Conservation (phyloP, 2,113 vertebrate genomes). For the Tympanuchus pallidicinctus region DNA sequence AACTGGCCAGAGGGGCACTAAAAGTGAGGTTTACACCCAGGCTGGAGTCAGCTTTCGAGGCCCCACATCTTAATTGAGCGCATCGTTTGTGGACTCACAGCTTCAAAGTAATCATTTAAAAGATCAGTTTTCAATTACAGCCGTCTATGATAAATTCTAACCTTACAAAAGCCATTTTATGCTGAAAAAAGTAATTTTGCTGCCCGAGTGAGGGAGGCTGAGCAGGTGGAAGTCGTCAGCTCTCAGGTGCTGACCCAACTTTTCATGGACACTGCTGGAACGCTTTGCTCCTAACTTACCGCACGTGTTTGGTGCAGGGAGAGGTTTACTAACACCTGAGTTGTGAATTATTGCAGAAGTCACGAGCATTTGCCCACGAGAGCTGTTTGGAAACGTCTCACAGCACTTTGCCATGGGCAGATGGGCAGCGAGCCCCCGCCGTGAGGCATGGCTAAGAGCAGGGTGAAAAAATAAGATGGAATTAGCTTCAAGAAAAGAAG, state of each 20-base stretch:
- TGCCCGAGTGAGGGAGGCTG: background rate
- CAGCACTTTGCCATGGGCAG: background rate
- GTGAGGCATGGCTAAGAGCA: background rate
- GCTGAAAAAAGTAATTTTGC: background rate
- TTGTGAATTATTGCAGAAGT: background rate
- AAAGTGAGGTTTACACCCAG: background rate
- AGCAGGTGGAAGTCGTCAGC: background rate
- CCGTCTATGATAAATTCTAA: background rate
- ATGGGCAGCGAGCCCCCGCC: accelerated
- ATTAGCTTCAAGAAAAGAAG: background rate
- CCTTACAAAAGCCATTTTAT: background rate
- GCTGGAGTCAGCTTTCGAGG: background rate
- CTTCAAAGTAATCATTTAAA: background rate
- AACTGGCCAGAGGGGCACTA: background rate
- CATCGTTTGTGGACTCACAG: accelerated
- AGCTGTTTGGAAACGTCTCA: too few relatives aligned
- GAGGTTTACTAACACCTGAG: background rate
- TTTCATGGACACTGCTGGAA: background rate
- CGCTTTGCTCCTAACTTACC: background rate
- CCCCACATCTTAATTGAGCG: background rate
- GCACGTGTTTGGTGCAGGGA: accelerated
- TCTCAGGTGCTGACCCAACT: background rate
- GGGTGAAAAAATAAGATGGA: background rate
- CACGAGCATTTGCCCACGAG: background rate
- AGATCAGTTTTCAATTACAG: background rate